A percentile compares a stretch with the other conserved stretches of the same genome.
Evolutionary conservation across 2,113 vertebrate species (phyloP).

Genomic region (Parotia lawesii): DNA sequence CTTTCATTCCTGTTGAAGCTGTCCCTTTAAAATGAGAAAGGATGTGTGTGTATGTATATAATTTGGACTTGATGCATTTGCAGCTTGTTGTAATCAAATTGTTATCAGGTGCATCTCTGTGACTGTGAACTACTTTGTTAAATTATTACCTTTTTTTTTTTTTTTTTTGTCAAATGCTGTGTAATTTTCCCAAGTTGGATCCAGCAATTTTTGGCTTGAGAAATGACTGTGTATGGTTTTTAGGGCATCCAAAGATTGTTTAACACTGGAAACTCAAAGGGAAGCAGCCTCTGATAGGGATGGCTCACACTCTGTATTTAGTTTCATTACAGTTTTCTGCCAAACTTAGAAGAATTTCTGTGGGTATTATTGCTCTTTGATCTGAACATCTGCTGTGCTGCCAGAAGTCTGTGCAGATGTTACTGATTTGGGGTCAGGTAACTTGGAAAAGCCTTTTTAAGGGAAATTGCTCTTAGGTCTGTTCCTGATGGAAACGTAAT

Average conservation of each 20-base stretch:
- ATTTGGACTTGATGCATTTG: not conserved
- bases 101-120: not conserved
- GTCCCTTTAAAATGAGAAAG: not conserved
- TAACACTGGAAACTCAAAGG: not conserved
- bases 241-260: not conserved
- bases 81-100: not conserved
- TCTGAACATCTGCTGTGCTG: not conserved
- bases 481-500: accelerated
- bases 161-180: not conserved
- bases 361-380: not conserved
- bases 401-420: not conserved
- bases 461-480: not conserved
- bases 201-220: not conserved
- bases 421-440: not conserved
- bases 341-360: not conserved
- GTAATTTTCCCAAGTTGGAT: not conserved
- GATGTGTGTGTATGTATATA: not conserved
- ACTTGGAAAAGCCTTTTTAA: not conserved
- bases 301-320: not conserved
- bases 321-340: not conserved
- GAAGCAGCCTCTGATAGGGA: not conserved
- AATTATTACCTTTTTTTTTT: not conserved
- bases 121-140: not conserved
- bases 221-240: not conserved
- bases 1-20: not conserved